Percentiles rank a stretch among this genome's conserved stretches.
phyloP scores from a whole-genome alignment of 2,113 vertebrate genomes.

The Uria lomvia region DNA sequence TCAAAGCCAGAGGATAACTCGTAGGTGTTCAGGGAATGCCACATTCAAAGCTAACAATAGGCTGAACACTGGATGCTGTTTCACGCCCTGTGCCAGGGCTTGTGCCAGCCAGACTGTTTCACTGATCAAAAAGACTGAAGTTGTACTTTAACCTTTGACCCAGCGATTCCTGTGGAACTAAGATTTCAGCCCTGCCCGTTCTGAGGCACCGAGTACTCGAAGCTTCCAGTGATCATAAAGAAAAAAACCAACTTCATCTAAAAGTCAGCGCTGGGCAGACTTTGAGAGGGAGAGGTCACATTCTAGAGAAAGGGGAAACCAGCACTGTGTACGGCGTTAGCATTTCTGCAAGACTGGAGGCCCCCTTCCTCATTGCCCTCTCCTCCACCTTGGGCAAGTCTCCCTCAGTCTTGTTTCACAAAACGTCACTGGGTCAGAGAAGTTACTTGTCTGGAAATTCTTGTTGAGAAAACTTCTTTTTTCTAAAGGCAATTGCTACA shows the following conservation, averaged over 20 bases:
- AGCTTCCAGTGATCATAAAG: not conserved
- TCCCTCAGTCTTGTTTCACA: not conserved
- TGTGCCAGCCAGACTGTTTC: not conserved
- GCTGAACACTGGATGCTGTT: not conserved
- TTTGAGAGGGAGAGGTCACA: not conserved
- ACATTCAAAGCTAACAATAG: not conserved
- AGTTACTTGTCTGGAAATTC: not conserved
- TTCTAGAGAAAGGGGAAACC: not conserved
- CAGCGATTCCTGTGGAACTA: not conserved
- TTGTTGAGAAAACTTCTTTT: not conserved
- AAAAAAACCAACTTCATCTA: not conserved
- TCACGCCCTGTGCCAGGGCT: not conserved
- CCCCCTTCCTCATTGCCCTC: not conserved
- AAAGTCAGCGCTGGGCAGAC: not conserved
- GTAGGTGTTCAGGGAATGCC: not conserved
- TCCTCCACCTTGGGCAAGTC: not conserved
- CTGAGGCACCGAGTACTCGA: not conserved
- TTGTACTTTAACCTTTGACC: not conserved
- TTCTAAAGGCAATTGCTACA: not conserved
- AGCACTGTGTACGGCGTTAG: rapidly evolving
- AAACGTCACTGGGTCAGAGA: not conserved
- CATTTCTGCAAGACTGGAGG: not conserved
- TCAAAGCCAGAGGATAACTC: not conserved
- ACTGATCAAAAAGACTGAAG: constrained; percentile 28
- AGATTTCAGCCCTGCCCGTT: not conserved